Evolutionary conservation across 2,113 vertebrate genomes (phyloP), one percentile per base, ranked within the genome.

Genomic region (Odocoileus virginianus): DNA sequence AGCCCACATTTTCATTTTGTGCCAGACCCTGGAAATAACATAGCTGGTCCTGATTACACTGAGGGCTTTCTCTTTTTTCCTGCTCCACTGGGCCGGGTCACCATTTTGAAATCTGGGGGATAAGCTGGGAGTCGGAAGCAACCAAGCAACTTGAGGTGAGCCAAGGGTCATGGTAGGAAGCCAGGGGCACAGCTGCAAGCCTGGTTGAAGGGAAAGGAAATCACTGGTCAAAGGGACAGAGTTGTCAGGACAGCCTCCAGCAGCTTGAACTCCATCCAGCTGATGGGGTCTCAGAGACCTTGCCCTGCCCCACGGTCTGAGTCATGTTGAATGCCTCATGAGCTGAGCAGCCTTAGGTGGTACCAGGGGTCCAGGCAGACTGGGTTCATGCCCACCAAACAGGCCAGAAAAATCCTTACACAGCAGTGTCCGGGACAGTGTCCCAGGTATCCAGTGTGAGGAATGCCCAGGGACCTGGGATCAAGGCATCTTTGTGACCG

Each of bases 251-350:
- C 60, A 81, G 36, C 30, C 81, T 94, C 90, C 95, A 25, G 47
- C 4, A 47, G 61, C 40, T 76, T 97, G 87, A 91, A 95, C 90
- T 52, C 45, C 23, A 15, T 76, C 92, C 96, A 95, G 90, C 36
- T 60, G 54, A 92, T 6, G 3, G 10, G 10, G 6, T 28, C 10
- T 57, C 3, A 2, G 33, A 57, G 7, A 13, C 19, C 78, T 13
- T 2, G 1, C 19, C 1, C 14, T 67, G 47, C 21, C 55, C 47
- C 40, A n/a, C 4, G 11, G 11, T 83, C 23, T 16, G 88, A 76
- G 12, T 36, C 50, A 81, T 6, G 15, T 81, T 64, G 15, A 78
- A 88, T 1, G 5, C 12, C n/a, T 58, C 82, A 2, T 58, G 17
- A 93, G 33, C 91, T 67, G 36, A 47, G 28, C 61, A 30, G 36